phyloP scores from a whole-genome alignment of 1,140 invertebrate species.

The Bombus superbus region DNA sequence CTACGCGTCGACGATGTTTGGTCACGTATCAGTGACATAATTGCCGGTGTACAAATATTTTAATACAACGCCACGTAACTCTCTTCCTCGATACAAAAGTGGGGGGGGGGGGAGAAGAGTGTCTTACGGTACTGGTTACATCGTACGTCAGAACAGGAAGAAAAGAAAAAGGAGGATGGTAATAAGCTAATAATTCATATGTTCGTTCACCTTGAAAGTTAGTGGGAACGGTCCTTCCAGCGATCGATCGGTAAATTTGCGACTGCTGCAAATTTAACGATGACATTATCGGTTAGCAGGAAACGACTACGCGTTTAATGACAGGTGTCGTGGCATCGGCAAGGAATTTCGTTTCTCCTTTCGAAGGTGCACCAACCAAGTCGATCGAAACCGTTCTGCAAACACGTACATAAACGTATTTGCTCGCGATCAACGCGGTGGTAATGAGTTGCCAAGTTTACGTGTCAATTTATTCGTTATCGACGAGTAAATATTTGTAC shows the following conservation, averaged over 20 bases:
- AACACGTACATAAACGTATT: slow-evolving; percentile 32
- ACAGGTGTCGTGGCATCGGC: background rate
- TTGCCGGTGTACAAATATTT: too few relatives aligned
- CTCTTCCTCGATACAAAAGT: background rate
- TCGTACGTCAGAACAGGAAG: background rate
- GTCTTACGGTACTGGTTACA: background rate
- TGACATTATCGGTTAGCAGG: background rate
- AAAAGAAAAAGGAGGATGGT: background rate
- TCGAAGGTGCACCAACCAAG: background rate
- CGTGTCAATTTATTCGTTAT: slow-evolving; percentile 51
- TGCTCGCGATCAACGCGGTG: slow-evolving; percentile 24
- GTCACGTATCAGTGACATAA: too few relatives aligned
- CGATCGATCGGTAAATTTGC: background rate
- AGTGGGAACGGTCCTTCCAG: background rate
- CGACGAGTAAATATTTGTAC: slow-evolving; percentile 39
- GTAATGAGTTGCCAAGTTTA: slow-evolving; percentile 44
- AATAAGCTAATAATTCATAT: slow-evolving; percentile 10
- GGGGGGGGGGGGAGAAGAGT: background rate
- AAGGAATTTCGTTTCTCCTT: background rate
- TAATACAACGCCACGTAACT: background rate
- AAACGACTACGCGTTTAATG: background rate
- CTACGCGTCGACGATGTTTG: too few relatives aligned
- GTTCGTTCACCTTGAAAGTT: slow-evolving; percentile 6
- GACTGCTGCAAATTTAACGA: background rate
- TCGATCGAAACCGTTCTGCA: slow-evolving; percentile 15